Evolutionary conservation across 2,113 vertebrate species (phyloP).

Genomic region (Oenanthe melanoleuca): DNA sequence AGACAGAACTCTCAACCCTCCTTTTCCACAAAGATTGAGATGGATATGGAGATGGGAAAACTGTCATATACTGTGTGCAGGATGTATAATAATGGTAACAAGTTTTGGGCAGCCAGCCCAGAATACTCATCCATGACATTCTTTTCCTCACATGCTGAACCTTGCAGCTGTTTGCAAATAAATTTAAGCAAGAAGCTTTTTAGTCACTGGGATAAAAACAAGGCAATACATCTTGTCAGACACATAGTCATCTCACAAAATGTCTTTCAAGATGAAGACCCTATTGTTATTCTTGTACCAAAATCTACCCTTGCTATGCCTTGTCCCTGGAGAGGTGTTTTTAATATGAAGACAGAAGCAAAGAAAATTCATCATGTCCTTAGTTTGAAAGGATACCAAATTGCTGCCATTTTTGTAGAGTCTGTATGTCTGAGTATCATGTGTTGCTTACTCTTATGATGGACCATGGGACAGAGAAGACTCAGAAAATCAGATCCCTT

Average conservation of each 20-base stretch:
- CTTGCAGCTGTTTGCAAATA: slow-evolving; percentile 44
- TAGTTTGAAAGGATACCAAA: not conserved
- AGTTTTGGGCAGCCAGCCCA: not conserved
- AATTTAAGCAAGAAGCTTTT: not conserved
- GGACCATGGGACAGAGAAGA: not conserved
- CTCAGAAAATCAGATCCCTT: not conserved
- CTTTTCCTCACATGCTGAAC: not conserved
- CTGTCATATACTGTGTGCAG: not conserved
- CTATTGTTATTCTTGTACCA: not conserved
- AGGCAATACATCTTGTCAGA: not conserved
- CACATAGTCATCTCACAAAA: not conserved
- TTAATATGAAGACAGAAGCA: not conserved
- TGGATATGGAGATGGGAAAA: not conserved
- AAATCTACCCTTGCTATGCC: not conserved
- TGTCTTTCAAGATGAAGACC: not conserved
- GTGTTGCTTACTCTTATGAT: not conserved
- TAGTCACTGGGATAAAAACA: not conserved
- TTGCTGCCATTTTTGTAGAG: not conserved
- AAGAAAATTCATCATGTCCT: not conserved
- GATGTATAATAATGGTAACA: not conserved
- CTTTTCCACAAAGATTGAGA: not conserved
- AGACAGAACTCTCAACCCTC: not conserved
- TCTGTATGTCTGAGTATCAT: not conserved
- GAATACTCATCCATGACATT: not conserved
- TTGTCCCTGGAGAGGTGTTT: not conserved